Base-by-base conservation (phyloP, 2,797 vertebrate species). In the Onychomys leucogaster region DNA sequence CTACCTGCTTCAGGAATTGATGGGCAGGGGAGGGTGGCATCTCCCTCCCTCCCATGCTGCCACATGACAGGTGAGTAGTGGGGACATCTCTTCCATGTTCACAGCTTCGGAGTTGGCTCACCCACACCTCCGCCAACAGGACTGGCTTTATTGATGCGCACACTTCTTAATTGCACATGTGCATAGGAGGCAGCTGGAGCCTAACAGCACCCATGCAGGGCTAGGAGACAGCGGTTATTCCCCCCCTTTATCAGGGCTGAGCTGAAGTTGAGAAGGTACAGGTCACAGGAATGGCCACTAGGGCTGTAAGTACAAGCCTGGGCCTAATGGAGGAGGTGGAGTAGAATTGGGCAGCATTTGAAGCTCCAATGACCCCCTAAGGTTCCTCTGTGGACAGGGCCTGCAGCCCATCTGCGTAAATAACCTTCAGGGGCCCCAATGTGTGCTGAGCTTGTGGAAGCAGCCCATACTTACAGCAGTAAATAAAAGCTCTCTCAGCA, bases 401-500 rank as follows among this genome's bases (percentile, higher is more conserved):
- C 49, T 23, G 34, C 27, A 49, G 16, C n/a, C 46, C 49, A 21
- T 21, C 55, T 46, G 14, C 5, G 0, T 29, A 84, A 92, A 25
- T 85, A 83, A 61, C 81, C 81, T 93, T 84, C 52, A 4, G 32
- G 37, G 27, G 34, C 8, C 7, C 23, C 41, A 21, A 19, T 3
- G 55, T 19, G 10, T 19, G 27, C 4, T 52, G 76, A 88, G 90
- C 76, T 93, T 57, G 55, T 78, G 25, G 32, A 73, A 91, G 46
- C 82, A 96, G 32, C 52, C 77, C 57, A 25, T 17, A 13, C 90
- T 90, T 94, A 46, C 29, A 93, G 80, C 76, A 91, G 87, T 78
- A 86, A 94, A 78, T 77, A 94, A 75, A 85, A 6, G 71, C 52
- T 76, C 83, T 93, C 84, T 1, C 13, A 6, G 71, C 41, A 17